Percentiles rank a stretch among this genome's conserved stretches.
These are phyloP conservation scores for Porites evermanni DNA, from an alignment of 92 coral and sea anemone species.

Conservation along the genomic window DNA sequence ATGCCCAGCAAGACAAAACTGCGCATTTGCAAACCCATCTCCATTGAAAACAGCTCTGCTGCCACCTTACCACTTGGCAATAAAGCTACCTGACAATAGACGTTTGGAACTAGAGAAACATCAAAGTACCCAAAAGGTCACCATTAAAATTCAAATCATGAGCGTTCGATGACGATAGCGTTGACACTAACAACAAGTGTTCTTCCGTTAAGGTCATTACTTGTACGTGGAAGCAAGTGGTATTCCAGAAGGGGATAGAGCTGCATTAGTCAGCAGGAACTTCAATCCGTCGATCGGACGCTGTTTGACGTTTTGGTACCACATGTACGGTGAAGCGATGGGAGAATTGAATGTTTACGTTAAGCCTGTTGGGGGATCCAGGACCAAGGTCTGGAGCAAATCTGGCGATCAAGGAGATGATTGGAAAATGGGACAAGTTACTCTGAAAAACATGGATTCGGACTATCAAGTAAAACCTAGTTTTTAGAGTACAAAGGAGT, in stretches of 20 bases:
- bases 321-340: slow-evolving; percentile 85
- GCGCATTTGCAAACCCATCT: no score
- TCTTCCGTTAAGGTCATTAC: slow-evolving; percentile 36
- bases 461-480: slow-evolving; percentile 15
- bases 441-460: slow-evolving; percentile 38
- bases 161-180: no score
- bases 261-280: slow-evolving; percentile 62
- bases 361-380: slow-evolving; percentile 19
- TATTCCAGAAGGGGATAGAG: slow-evolving; percentile 1
- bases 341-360: slow-evolving; percentile 77
- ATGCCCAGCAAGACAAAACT: no score
- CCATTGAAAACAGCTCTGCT: no score
- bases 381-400: slow-evolving; percentile 54
- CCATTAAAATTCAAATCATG: no score
- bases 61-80: no score
- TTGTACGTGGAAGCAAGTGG: slow-evolving; percentile 51
- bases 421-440: slow-evolving; percentile 66
- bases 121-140: no score
- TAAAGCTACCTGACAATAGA: no score
- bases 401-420: slow-evolving; percentile 81
- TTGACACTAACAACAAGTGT: no score
- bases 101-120: no score
- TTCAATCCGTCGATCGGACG: slow-evolving; percentile 65
- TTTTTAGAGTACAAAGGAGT: no score
- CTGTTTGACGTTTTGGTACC: slow-evolving; percentile 81